Evolutionary conservation across 2,113 vertebrate species (phyloP).

Genomic region (Eptesicus fuscus): DNA sequence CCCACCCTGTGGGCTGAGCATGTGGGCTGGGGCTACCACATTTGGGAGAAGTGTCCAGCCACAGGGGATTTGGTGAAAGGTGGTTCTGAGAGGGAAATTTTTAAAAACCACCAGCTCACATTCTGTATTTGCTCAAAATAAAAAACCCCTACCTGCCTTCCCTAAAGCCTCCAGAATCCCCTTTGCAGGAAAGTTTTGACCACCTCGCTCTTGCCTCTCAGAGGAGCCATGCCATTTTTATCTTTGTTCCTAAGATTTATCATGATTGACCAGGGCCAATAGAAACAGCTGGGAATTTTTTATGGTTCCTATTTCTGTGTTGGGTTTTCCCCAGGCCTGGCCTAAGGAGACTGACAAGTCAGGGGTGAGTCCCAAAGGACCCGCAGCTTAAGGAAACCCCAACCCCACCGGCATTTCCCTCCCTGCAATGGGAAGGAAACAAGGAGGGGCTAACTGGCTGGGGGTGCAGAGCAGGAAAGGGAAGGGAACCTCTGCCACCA

Average conservation of each 20-base stretch:
- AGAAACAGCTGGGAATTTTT: constrained; percentile 41
- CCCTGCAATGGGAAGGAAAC: constrained; percentile 30
- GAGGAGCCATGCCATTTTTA: not conserved
- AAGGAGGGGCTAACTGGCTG: not conserved
- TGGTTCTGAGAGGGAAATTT: not conserved
- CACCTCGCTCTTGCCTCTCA: not conserved
- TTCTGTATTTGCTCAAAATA: constrained; percentile 35
- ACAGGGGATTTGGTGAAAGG: not conserved
- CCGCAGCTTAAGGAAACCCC: constrained; percentile 56
- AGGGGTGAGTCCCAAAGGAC: constrained; percentile 45
- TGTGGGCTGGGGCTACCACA: not conserved
- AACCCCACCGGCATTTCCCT: constrained; percentile 44
- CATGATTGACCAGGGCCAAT: not conserved
- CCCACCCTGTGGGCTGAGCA: not conserved
- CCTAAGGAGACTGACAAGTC: constrained; percentile 16
- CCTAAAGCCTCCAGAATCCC: not conserved
- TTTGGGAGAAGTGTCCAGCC: not conserved
- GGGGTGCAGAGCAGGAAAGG: constrained; percentile 27
- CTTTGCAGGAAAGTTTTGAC: not conserved
- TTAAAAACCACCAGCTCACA: not conserved
- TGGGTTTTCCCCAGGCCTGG: constrained; percentile 63
- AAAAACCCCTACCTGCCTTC: not conserved
- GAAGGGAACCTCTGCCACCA: not conserved
- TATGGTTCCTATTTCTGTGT: constrained; percentile 53
- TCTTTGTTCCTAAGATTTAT: not conserved